phyloP scores from a whole-genome alignment of 1,140 invertebrate genomes.

The Drosophila ercepeae region DNA sequence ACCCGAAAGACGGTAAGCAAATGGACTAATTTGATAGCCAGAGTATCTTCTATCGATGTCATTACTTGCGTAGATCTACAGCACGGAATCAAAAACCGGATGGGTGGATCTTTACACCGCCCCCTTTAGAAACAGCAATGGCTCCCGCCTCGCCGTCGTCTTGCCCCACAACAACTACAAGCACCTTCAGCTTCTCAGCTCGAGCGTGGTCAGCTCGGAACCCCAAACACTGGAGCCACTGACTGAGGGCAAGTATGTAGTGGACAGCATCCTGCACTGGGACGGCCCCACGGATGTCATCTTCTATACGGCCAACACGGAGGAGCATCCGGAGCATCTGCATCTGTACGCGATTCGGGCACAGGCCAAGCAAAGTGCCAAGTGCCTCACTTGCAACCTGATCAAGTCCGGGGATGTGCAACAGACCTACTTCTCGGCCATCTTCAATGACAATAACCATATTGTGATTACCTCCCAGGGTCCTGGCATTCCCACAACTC shows the following conservation, averaged over 20 bases:
- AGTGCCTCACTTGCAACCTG: constrained; percentile 86
- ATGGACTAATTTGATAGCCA: no score
- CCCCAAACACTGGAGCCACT: constrained; percentile 52
- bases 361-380: constrained; percentile 70
- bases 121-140: constrained; percentile 86
- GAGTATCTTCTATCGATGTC: neutral
- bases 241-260: constrained; percentile 90
- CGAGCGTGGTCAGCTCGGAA: constrained; percentile 53
- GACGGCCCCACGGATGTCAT: constrained; percentile 88
- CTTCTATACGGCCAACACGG: constrained; percentile 87
- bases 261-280: constrained; percentile 92
- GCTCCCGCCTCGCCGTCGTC: constrained; percentile 86
- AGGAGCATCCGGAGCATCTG: constrained; percentile 85
- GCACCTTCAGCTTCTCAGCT: constrained; percentile 87
- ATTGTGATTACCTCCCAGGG: constrained; percentile 74
- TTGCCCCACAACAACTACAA: constrained; percentile 88
- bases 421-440: constrained; percentile 77
- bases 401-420: constrained; percentile 66
- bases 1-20: constrained; percentile 54
- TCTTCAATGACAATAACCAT: constrained; percentile 71
- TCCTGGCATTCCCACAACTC: constrained; percentile 69
- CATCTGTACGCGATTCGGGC: constrained; percentile 86
- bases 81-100: constrained; percentile 84
- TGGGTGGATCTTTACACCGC: constrained; percentile 89
- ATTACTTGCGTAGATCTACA: constrained; percentile 51